Evolutionary conservation across 2,888 invertebrate species (phyloP).

Genomic region (Noctua comes): DNA sequence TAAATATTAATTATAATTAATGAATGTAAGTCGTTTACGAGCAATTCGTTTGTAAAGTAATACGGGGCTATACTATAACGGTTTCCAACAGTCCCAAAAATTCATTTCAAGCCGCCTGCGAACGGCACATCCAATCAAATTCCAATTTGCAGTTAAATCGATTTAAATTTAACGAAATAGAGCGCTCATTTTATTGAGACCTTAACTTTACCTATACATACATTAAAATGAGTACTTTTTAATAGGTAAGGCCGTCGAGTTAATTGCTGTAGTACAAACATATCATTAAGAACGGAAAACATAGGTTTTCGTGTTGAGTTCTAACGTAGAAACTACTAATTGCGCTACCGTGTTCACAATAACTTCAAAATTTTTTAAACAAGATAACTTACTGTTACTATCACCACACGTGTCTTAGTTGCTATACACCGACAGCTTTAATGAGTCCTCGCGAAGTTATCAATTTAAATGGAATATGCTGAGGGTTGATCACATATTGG

Average conservation of each 20-base stretch:
- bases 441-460: too few relatives aligned
- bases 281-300: slow-evolving; percentile 13
- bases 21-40: slow-evolving; percentile 36
- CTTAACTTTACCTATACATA: slow-evolving; percentile 27
- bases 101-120: slow-evolving; percentile 60
- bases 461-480: too few relatives aligned
- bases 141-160: slow-evolving; percentile 74
- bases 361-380: not conserved
- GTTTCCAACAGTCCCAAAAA: slow-evolving; percentile 57
- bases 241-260: not conserved
- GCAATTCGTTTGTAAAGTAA: slow-evolving; percentile 31
- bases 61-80: slow-evolving; percentile 34
- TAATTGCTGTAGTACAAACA: slow-evolving; percentile 9
- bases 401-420: not conserved
- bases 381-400: not conserved
- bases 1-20: slow-evolving; percentile 43
- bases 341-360: not conserved
- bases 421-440: not conserved
- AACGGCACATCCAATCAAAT: slow-evolving; percentile 73
- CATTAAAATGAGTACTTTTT: slow-evolving; percentile 12
- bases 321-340: not conserved
- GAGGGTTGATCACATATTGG: too few relatives aligned
- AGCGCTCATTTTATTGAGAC: slow-evolving; percentile 52
- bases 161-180: slow-evolving; percentile 69
- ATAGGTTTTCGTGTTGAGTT: slow-evolving; percentile 1